These are phyloP conservation scores for Bos javanicus DNA, from an alignment of 2,113 vertebrate genomes.

Conservation along the genomic window DNA sequence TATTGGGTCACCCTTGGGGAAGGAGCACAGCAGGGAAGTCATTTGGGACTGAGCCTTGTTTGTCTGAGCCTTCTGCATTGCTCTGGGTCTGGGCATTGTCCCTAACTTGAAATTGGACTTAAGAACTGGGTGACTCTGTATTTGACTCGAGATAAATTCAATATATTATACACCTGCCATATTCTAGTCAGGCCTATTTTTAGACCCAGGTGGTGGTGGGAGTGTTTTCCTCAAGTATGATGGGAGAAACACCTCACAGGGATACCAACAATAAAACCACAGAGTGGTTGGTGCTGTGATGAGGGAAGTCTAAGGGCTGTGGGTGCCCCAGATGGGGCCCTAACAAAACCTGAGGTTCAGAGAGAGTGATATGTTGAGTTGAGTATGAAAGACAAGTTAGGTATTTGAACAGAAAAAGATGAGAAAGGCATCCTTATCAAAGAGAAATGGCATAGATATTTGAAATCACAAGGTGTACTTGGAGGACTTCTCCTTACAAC, in stretches of 20 bases:
- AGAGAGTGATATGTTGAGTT: neutral
- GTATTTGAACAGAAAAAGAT: neutral
- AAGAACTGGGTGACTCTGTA: neutral
- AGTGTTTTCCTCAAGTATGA: neutral
- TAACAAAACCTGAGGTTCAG: neutral
- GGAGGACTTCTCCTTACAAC: neutral
- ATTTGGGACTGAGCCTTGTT: neutral
- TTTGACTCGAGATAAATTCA: conserved; percentile 24
- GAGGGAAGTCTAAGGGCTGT: neutral
- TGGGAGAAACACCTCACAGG: neutral
- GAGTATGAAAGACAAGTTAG: neutral
- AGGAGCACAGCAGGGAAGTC: neutral
- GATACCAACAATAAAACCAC: neutral
- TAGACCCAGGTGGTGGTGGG: neutral
- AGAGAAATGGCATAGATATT: neutral
- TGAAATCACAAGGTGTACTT: neutral
- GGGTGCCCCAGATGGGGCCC: neutral
- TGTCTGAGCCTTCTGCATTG: neutral
- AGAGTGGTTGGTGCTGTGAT: neutral
- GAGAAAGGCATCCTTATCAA: neutral
- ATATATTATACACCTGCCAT: neutral
- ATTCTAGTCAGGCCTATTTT: neutral
- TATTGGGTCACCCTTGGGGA: neutral
- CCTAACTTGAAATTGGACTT: conserved; percentile 5
- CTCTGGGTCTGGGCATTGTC: neutral